Evolutionary conservation across 53 echinoderm and acorn worm genomes (phyloP), one percentile per base, ranked within the genome.

Genomic region (Echinometra lucunter): DNA sequence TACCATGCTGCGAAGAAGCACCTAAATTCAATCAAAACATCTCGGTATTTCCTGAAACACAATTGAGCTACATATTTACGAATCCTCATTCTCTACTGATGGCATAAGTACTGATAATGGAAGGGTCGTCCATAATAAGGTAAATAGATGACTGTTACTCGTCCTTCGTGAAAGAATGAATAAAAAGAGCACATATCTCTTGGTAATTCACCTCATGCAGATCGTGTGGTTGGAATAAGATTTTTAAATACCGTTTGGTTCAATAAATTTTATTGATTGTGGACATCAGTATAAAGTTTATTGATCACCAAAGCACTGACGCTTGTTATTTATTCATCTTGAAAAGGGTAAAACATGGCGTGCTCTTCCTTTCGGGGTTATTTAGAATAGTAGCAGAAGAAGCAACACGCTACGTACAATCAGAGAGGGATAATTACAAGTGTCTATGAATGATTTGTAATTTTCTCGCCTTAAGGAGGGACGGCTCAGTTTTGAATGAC

Each of bases 301-400:
- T 78, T 44, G 78, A 78, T 78, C 21, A 78, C 4, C 30, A 78
- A 42, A 78, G 38, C 78, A 78, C 23, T 35, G 44, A 18, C 19
- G 78, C 40, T 78, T 78, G 78, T 11, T 78, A 78, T 78, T 75
- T 75, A 32, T n/a, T 69, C 15, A 69, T 69, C 69, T 69, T 35
- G 78, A 19, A 40, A 30, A 40, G 75, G 13, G 21, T 16, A 40
- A 75, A 37, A 40, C 19, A 69, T 12, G 10, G 75, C 18, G 19
- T 40, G 40, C 42, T 42, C 8, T 78, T 78, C 78, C 42, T 78
- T 78, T 23, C 8, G 42, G 78, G 32, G 78, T 21, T 0, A 78
- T 38, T 78, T 42, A 23, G 40, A n/a, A 78, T 78, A 78, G 42
- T 12, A 53, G 35, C 7, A 30, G 3, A 42, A 40, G 78, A 56